phyloP scores from a whole-genome alignment of 2,113 vertebrate species.

The Mustela lutreola region DNA sequence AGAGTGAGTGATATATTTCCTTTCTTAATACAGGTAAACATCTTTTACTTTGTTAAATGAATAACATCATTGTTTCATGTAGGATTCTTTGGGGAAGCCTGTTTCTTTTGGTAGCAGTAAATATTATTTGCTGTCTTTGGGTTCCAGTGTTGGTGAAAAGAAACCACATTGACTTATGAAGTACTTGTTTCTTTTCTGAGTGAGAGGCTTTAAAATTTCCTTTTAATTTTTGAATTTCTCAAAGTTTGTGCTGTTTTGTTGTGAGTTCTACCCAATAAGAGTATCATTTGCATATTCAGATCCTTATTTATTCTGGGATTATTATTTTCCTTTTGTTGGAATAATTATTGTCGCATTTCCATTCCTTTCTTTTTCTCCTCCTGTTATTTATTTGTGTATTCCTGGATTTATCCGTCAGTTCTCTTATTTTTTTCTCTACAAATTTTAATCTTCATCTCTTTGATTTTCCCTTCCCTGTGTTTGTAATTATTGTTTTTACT shows the following conservation, averaged over 20 bases:
- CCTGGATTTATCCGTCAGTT: background rate
- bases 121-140: background rate
- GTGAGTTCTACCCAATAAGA: background rate
- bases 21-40: background rate
- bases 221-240: constrained; percentile 3
- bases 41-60: background rate
- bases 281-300: background rate
- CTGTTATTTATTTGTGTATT: background rate
- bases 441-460: background rate
- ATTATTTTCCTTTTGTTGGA: background rate
- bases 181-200: background rate
- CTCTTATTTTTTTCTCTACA: background rate
- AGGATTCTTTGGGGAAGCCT: background rate
- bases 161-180: background rate
- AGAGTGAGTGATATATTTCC: background rate
- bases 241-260: background rate
- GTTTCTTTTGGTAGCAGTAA: background rate
- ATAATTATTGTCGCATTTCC: background rate
- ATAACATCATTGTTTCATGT: background rate
- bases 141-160: background rate
- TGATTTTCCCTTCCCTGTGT: background rate
- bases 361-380: background rate
- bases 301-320: background rate
- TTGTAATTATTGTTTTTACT: background rate
- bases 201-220: background rate